Evolutionary conservation across 1,140 invertebrate genomes (phyloP).

Genomic region (Drosophila guanche): DNA sequence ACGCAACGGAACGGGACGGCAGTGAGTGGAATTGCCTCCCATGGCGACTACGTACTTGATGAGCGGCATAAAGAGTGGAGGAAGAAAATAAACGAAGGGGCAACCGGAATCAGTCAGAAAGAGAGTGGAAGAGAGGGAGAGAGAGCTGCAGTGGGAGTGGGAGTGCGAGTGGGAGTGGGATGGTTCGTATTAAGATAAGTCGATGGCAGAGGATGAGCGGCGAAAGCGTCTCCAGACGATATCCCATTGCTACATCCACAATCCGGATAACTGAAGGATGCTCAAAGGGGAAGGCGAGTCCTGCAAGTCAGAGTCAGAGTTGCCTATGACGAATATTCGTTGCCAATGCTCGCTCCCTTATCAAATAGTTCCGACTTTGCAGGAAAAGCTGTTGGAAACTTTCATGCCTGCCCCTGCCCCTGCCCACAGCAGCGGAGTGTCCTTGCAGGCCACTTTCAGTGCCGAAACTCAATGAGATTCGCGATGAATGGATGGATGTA

Average conservation of each 20-base stretch:
- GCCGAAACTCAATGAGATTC: conserved; percentile 74
- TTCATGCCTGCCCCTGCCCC: no score
- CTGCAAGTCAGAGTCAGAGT: no score
- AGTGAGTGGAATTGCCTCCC: conserved; percentile 45
- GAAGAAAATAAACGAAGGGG: not conserved
- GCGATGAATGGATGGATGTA: conserved; percentile 31
- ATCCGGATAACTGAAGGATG: no score
- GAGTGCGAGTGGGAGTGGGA: conserved; percentile 2
- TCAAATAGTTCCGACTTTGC: no score
- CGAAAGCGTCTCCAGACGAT: conserved; percentile 14
- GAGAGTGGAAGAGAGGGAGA: not conserved
- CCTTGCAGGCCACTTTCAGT: conserved; percentile 51
- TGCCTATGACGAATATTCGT: no score
- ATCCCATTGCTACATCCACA: no score
- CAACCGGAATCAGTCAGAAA: not conserved
- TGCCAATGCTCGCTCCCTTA: no score
- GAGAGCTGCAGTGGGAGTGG: conserved; percentile 1
- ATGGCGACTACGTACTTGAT: conserved; percentile 42
- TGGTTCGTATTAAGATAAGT: conserved; percentile 51
- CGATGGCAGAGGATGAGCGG: not conserved
- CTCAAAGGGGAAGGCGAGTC: no score
- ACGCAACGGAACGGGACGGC: conserved; percentile 30
- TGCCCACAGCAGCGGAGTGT: conserved; percentile 14
- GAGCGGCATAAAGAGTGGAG: conserved; percentile 11
- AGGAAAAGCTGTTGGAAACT: no score